phyloP scores from a whole-genome alignment of 2,113 vertebrate species.

The Chlamydotis undulata region DNA sequence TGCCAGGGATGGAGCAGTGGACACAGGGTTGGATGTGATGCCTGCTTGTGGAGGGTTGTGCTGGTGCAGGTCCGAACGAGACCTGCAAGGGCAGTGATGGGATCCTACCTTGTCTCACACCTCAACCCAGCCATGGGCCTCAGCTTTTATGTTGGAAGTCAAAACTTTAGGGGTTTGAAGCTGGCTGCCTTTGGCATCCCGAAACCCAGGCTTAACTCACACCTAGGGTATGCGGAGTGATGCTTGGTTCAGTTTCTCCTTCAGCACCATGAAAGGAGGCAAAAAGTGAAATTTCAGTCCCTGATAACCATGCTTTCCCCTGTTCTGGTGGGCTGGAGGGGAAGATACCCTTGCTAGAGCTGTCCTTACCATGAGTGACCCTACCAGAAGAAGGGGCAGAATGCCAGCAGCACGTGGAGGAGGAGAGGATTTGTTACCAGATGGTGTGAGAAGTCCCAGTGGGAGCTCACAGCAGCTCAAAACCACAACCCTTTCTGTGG shows the following conservation, averaged over 20 bases:
- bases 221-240: fast-evolving
- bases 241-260: not conserved
- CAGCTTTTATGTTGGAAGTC: not conserved
- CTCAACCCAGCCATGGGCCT: not conserved
- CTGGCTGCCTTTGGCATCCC: not conserved
- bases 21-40: not conserved
- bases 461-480: not conserved
- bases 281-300: not conserved
- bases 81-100: not conserved
- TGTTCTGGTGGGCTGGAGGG: fast-evolving
- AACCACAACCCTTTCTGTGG: not conserved
- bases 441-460: not conserved
- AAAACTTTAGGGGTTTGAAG: not conserved
- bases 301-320: not conserved
- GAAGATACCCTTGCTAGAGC: not conserved
- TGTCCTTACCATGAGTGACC: not conserved
- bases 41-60: not conserved
- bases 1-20: not conserved
- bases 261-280: not conserved
- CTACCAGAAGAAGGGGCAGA: not conserved
- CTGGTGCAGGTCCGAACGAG: not conserved
- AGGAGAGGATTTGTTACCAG: not conserved
- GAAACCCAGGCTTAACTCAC: not conserved
- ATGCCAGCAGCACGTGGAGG: not conserved
- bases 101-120: not conserved